Conservation (phyloP, 2,888 invertebrate genomes). For the Dyspetes luteomarginatus region DNA sequence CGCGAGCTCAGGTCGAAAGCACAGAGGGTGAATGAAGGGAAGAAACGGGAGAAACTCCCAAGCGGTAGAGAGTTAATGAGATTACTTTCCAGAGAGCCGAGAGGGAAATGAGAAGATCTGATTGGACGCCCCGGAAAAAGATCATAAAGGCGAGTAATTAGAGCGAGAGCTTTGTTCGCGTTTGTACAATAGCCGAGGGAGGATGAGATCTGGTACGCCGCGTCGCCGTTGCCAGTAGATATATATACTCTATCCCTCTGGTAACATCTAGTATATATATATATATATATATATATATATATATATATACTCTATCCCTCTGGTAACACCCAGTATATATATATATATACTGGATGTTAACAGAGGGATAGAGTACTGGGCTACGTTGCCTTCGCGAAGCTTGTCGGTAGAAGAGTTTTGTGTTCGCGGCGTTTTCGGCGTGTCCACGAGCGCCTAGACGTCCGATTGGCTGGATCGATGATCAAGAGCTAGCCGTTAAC, state of each 20-base stretch:
- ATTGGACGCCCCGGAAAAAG: constrained; percentile 79
- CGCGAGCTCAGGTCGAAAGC: no score
- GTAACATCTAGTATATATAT: background rate
- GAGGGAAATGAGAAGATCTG: constrained; percentile 78
- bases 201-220: constrained; percentile 40
- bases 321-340: background rate
- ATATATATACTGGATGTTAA: background rate
- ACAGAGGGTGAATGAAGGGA: constrained; percentile 57
- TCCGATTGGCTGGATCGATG: constrained; percentile 51
- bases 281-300: no score
- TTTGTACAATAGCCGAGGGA: constrained; percentile 66
- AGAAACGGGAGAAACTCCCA: constrained; percentile 50
- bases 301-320: constrained; percentile 40
- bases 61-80: constrained; percentile 76
- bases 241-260: constrained; percentile 34
- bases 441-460: constrained; percentile 25
- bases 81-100: constrained; percentile 76
- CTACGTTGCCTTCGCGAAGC: background rate
- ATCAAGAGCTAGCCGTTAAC: background rate
- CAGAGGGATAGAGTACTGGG: background rate
- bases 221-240: constrained; percentile 44
- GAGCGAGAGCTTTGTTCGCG: constrained; percentile 77
- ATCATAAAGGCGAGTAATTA: constrained; percentile 81
- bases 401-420: constrained; percentile 5
- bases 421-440: constrained; percentile 34